These are phyloP conservation scores for Dicentrarchus labrax DNA, from an alignment of 2,113 vertebrate species.

Conservation along the genomic window DNA sequence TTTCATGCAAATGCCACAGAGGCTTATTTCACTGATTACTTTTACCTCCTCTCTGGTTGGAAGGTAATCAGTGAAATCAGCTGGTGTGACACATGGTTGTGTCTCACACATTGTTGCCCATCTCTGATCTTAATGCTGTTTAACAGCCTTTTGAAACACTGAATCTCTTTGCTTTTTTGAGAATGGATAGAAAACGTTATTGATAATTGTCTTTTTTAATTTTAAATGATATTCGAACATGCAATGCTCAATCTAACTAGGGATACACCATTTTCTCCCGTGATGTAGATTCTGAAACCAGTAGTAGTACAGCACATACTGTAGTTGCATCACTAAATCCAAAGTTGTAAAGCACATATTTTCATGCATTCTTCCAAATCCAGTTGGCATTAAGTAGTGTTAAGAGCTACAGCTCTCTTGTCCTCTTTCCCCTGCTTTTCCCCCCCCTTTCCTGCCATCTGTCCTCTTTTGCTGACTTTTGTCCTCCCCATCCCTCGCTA, in stretches of 20 bases:
- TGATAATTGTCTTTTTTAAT: background rate
- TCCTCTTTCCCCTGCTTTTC: background rate
- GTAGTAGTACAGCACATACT: background rate
- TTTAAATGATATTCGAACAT: constrained; percentile 8
- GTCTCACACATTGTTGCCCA: constrained; percentile 28
- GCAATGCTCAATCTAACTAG: background rate
- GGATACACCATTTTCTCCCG: background rate
- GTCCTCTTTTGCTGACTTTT: constrained; percentile 1
- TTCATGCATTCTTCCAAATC: constrained; percentile 6
- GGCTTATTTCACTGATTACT: constrained; percentile 56
- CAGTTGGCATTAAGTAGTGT: background rate
- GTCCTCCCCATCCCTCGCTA: background rate
- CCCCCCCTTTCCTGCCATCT: background rate
- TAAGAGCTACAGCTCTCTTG: background rate
- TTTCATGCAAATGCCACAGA: constrained; percentile 56
- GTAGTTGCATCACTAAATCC: background rate
- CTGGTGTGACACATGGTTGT: constrained; percentile 42
- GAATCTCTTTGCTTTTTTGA: background rate
- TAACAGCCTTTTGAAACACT: background rate
- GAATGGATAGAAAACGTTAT: background rate
- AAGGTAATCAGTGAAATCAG: constrained; percentile 57
- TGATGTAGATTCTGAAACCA: background rate
- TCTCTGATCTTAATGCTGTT: constrained; percentile 15
- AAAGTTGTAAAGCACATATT: background rate
- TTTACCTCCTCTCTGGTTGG: constrained; percentile 45